Evolutionary conservation across 92 coral and sea anemone species (phyloP), one percentile per base, ranked within the genome.

Genomic region (Epizoanthus ramosus): DNA sequence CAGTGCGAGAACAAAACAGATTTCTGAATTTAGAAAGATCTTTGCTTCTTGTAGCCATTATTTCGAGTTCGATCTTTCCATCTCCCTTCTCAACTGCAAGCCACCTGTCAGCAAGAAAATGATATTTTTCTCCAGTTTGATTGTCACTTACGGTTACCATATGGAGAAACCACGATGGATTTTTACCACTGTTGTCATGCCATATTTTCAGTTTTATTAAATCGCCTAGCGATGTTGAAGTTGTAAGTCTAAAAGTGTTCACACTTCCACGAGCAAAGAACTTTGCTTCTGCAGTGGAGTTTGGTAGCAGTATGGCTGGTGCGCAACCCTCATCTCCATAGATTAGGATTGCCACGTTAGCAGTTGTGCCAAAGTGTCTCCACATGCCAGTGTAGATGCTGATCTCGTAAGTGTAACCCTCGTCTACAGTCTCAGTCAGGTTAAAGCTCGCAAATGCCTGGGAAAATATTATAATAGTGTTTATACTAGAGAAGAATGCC

Each of bases 131-230:
- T 1, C 76, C 81, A 21, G 87, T 85, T 58, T 82, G 50, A 25
- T 74, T 16, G 57, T 93, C 95, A 19, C 88, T 91, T 17, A 93
- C 73, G 2, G 92, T 85, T 17, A 95, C 75, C 31, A 88, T 88
- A 8, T 85, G 87, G 2, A 91, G 81, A 70, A 89, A 95, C 98
- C 98, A 95, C 37, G 88, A 87, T 14, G 98, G 98, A 63, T 88
- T 84, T 9, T 52, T 16, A 2, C 98, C 95, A 56, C 87, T 72
- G 71, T 93, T 93, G 85, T 93, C 95, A 72, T 95, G 98, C 98
- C 98, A 95, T 53, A 95, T 80, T 47, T 87, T 86, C 15, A 95
- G 70, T 70, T 93, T 91, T 21, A 85, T 80, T 50, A 95, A 68
- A 4, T 92, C 63, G 3, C 98, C 98, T 19, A 95, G 89, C 33